These are phyloP conservation scores for Gallinago media DNA, from an alignment of 2,113 vertebrate species.

Conservation along the genomic window DNA sequence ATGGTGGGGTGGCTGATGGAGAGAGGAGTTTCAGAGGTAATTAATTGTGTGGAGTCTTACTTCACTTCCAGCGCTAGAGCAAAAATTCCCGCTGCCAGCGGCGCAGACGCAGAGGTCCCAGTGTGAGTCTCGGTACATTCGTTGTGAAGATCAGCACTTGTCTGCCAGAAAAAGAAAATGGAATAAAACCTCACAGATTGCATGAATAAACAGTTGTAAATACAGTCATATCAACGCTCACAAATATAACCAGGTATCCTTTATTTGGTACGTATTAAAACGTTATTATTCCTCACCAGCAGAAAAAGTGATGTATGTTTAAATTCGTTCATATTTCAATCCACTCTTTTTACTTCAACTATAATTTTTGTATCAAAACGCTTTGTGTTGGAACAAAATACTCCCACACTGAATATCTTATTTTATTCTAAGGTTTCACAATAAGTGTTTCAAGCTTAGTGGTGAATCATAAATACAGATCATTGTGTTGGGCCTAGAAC, in stretches of 20 bases:
- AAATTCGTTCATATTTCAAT: constrained; percentile 49
- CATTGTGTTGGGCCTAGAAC: constrained; percentile 74
- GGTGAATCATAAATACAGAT: constrained; percentile 77
- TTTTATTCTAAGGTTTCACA: constrained; percentile 70
- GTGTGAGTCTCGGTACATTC: constrained; percentile 97
- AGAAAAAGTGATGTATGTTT: neutral
- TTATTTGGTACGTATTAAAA: neutral
- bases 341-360: constrained; percentile 47
- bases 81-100: constrained; percentile 96
- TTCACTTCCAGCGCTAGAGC: constrained; percentile 95
- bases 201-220: neutral
- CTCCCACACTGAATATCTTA: constrained; percentile 70
- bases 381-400: constrained; percentile 70
- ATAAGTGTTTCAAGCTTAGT: constrained; percentile 64
- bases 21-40: neutral
- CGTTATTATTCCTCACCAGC: neutral
- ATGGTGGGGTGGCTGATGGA: neutral
- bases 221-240: neutral
- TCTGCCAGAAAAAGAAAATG: constrained; percentile 72
- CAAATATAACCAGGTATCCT: neutral
- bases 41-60: constrained; percentile 76
- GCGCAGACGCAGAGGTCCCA: constrained; percentile 94
- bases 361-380: constrained; percentile 72
- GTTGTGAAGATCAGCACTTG: constrained; percentile 93
- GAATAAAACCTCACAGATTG: neutral